Percentiles rank a stretch among this genome's conserved stretches.
These are phyloP conservation scores for Actenoides hombroni DNA, from an alignment of 2,113 vertebrate species.

Conservation along the genomic window DNA sequence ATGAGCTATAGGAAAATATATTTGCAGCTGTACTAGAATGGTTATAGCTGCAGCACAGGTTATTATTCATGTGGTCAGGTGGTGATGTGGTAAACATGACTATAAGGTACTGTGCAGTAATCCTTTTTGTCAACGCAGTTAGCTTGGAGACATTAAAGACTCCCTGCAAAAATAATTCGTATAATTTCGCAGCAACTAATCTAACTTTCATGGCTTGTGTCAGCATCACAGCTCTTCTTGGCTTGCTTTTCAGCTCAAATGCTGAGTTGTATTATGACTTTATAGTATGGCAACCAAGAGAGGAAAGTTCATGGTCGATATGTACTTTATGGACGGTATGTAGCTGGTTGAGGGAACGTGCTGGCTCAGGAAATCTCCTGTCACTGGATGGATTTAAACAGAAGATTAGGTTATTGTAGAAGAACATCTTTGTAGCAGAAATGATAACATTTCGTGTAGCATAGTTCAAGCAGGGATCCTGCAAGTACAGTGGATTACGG, in stretches of 20 bases:
- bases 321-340: rapidly evolving
- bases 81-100: not conserved
- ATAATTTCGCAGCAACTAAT: not conserved
- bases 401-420: too few relatives aligned
- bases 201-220: not conserved
- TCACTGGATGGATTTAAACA: not conserved
- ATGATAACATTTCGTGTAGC: not conserved
- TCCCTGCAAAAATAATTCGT: not conserved
- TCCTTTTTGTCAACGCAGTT: not conserved
- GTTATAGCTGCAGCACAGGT: not conserved
- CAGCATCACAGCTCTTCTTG: not conserved
- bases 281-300: not conserved
- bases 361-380: not conserved
- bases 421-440: not conserved
- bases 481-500: not conserved
- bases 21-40: not conserved
- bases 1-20: conserved; percentile 3
- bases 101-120: not conserved
- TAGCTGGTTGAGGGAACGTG: not conserved
- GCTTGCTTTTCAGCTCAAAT: not conserved
- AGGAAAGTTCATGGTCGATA: rapidly evolving
- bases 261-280: not conserved
- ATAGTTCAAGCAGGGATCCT: not conserved
- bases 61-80: not conserved
- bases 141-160: not conserved